Base-by-base conservation (phyloP, 2,888 invertebrate genomes). In the Ormia ochracea region DNA sequence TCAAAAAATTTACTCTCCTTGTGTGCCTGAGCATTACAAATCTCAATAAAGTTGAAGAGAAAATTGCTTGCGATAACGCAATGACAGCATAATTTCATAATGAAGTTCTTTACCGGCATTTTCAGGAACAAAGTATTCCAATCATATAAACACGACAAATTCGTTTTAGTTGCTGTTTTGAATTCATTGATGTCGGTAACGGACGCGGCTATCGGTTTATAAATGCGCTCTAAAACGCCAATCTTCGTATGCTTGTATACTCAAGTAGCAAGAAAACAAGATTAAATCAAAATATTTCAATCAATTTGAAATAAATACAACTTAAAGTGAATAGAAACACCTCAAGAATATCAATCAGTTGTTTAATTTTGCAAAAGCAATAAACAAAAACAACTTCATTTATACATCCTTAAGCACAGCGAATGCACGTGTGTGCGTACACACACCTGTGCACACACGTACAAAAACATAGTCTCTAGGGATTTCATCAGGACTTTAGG, bases 101-200 rank as follows among this genome's bases (percentile, higher is more conserved):
- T 75, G 17, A 75, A 28, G 41, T 75, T n/a, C n/a, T n/a, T 75
- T 65, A 17, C 78, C 74, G 78, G 74, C 58, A 50, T 59, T 78
- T 78, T 52, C 59, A 41, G 45, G 26, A 10, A 23, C 41, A 52
- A 9, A 36, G n/a, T 14, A 33, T 69, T 69, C 74, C 74, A 79
- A 38, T 79, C 50, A 65, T 65, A 45, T 59, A 74, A 70, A 70
- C 65, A 74, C 58, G 12, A 14, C 63, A 23, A 59, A 69, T 59
- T n/a, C 63, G 45, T 26, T 28, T 75, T 19, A 79, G 79, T 79
- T 66, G 21, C 36, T 69, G 52, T 70, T 70, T 65, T 28, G 19
- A 75, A 28, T 70, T 70, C 58, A 65, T 70, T 36, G 65, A 17
- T 54, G 58, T 59, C 74, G 65, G 79, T 70, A 48, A 38, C 59